phyloP scores from a whole-genome alignment of 2,113 vertebrate species.

The Aegithalos caudatus region DNA sequence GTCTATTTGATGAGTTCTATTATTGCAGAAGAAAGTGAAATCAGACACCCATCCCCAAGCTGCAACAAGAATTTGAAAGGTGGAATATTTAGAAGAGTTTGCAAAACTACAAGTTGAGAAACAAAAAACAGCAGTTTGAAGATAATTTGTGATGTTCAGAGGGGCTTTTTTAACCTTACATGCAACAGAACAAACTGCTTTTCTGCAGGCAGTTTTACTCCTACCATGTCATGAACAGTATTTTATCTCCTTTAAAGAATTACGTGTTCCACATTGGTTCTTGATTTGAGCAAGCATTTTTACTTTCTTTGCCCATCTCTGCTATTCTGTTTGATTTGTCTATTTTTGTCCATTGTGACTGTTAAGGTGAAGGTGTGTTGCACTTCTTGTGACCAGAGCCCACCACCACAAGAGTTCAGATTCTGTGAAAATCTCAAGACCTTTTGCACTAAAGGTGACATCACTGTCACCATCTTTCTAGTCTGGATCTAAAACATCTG shows the following conservation, averaged over 20 bases:
- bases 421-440: neutral
- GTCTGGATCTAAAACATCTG: neutral
- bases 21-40: constrained; percentile 1
- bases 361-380: neutral
- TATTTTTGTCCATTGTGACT: neutral
- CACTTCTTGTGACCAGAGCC: too few species aligned
- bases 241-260: neutral
- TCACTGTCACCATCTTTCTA: neutral
- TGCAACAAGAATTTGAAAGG: neutral
- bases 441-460: neutral
- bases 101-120: neutral
- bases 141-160: neutral
- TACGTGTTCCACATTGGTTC: fast-evolving
- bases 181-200: neutral
- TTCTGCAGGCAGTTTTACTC: neutral
- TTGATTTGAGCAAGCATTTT: neutral
- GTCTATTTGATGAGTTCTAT: neutral
- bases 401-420: neutral
- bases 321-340: neutral
- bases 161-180: neutral
- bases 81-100: neutral
- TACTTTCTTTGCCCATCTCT: neutral
- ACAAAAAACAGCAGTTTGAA: neutral
- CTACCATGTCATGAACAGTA: neutral
- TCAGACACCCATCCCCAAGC: neutral